Base-by-base conservation (phyloP, 2,113 vertebrate genomes). In the Pelvicachromis taeniatus region DNA sequence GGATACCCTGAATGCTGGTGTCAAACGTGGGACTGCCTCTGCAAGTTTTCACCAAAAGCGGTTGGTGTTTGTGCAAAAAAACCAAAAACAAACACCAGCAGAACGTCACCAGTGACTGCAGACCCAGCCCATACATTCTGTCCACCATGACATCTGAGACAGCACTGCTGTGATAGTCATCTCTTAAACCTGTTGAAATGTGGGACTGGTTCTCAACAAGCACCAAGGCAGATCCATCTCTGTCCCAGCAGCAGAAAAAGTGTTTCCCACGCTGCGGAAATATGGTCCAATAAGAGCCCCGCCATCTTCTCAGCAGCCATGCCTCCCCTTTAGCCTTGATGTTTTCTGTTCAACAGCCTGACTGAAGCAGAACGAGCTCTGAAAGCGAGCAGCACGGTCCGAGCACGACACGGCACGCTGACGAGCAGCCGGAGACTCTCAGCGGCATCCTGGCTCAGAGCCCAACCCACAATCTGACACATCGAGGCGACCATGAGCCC, bases 391-490 rank as follows among this genome's bases (percentile, higher is more conserved):
- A 50, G 68, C 2, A 1, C 42, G 29, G 42, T 73, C 42, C 68
- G 29, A 73, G 68, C 42, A 26, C 16, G 23, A 73, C 68, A 73
- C 23, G 1, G 29, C 26, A 5, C 54, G 56, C 35, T 33, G 16
- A 84, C 29, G 23, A 78, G 63, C 26, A 33, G 85, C 45, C n/a
- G n/a, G 55, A 77, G 77, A 40, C 85, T 65, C 50, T 61, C 61
- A 70, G 79, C 79, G 52, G 87, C 80, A 83, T 84, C 70, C 38
- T 93, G 94, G 94, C 90, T 31, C 68, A 1, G 4, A 78, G 84
- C 88, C 94, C 77, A 88, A 91, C 86, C 91, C 88, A 61, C 91
- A 87, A 81, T 79, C 78, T 91, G 87, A 93, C 95, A 93, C 93
- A 89, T 91, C 45, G 80, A 90, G 83, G 42, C 31, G 80, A 54